Evolutionary conservation across 1,140 invertebrate genomes (phyloP), one percentile per base, ranked within the genome.

Genomic region (Onthophagus taurus): DNA sequence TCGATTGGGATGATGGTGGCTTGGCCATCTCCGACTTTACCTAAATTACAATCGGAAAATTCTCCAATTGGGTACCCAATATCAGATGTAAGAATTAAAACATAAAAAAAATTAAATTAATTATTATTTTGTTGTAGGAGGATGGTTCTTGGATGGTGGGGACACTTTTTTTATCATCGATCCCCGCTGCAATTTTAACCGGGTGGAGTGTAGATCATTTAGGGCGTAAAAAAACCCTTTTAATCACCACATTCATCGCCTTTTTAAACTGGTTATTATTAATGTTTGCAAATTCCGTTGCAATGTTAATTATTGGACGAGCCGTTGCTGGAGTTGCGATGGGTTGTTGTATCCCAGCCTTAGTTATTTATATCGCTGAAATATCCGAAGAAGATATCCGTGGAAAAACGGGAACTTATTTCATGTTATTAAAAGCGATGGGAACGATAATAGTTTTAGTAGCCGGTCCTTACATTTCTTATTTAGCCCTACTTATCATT

Each of bases 1-100:
- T 21, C 35, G 2, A 21, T 37, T 37, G 20, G 24, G 20, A 37
- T 21, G 24, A 37, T n/a, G n/a, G n/a, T 68, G 33, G 64, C 67
- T 1, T 75, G 72, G 73, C 69, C 70, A 3, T 75, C 73, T 3
- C 63, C 72, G 17, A 66, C 60, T 14, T 60, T 75, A 24, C 61
- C 71, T 21, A 61, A 63, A 34, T 31, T 75, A 29, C 63, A 67
- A 41, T 55, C 60, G 0, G 13, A 60, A 0, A 42, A 63, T 7
- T 68, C 67, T 12, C 63, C 51, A 0, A 12, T 65, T 38, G 46
- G 55, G n/a, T 45, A 50, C 3, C 53, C 55, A 1, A 26, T 69
- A n/a, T 55, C 31, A 2, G 14, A 45, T 6, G 51, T 52, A 50
- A 47, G 42, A n/a, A n/a, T n/a, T n/a, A n/a, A n/a, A n/a, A n/a